Base-by-base conservation (phyloP, 2,797 vertebrate species). In the Acrossocheilus wenchowensis region DNA sequence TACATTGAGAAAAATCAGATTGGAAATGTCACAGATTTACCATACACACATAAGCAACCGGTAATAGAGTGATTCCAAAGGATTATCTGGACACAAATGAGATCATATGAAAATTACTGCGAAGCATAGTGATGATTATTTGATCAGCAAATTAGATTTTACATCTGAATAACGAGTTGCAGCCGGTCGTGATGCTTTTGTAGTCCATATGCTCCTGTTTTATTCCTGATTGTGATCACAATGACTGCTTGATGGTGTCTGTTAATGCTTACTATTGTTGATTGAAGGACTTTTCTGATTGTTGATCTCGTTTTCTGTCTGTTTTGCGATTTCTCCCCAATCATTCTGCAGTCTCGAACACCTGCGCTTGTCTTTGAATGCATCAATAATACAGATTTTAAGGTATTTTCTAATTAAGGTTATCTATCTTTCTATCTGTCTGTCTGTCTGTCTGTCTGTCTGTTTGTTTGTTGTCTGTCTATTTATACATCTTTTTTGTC, bases 321-420 rank as follows among this genome's bases (percentile, higher is more conserved):
- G 7, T 60, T 50, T 75, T 10, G 45, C 15, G 39, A 71, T 81
- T 75, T 77, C 77, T 52, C 39, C 41, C 26, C 92, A 93, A 90
- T 97, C 92, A 96, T 90, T 93, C 91, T 96, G 85, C 97, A 99
- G 98, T 99, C 98, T 93, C 97, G 98, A 95, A 99, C 98, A 83
- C 98, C 98, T 89, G 98, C 98, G 90, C 97, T 99, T 92, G 98
- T 99, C 94, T 99, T 99, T 96, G 98, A 99, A 94, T 98, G 97
- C 96, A 98, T 99, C 96, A 99, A 99, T 96, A 99, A 99, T 95
- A 99, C 98, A 96, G 98, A 99, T 94, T 99, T 99, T 96, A 99
- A 99, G 98, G 98, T 99, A 96, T 68, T 23, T 81, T 81, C 21
- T 52, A 14, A 66, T 9, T 68, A 64, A 75, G 45, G 60, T 26